Percentiles rank a stretch among this genome's conserved stretches.
Evolutionary conservation across 2,888 invertebrate genomes (phyloP).

Genomic region (Synanthedon vespiformis): DNA sequence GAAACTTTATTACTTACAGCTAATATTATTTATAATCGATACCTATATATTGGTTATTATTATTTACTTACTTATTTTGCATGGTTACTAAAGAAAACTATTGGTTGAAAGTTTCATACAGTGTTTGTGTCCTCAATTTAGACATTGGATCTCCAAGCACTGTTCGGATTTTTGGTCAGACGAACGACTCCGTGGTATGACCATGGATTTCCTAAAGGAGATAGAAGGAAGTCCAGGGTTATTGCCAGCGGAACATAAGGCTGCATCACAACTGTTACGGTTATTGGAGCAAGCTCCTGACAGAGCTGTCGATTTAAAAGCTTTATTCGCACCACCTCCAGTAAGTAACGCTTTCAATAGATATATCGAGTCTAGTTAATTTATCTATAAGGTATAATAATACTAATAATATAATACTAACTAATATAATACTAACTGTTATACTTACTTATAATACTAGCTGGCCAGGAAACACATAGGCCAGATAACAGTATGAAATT

Average conservation of each 20-base stretch:
- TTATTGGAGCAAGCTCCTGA: slow-evolving; percentile 82
- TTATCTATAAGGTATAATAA: too few relatives aligned
- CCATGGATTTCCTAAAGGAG: slow-evolving; percentile 89
- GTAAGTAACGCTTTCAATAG: slow-evolving; percentile 54
- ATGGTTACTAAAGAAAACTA: not conserved
- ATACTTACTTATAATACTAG: too few relatives aligned
- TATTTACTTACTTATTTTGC: not conserved
- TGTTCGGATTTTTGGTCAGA: slow-evolving; percentile 89
- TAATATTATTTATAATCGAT: too few relatives aligned
- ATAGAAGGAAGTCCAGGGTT: slow-evolving; percentile 86
- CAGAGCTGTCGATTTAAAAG: slow-evolving; percentile 76
- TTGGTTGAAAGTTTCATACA: too few relatives aligned
- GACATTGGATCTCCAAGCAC: slow-evolving; percentile 94
- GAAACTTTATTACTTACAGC: too few relatives aligned
- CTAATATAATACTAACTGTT: too few relatives aligned
- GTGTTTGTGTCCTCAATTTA: slow-evolving; percentile 13
- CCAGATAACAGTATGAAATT: too few relatives aligned
- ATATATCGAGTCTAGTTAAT: too few relatives aligned
- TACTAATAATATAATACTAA: too few relatives aligned
- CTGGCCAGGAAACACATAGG: too few relatives aligned
- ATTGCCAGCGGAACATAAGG: slow-evolving; percentile 89
- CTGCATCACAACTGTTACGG: slow-evolving; percentile 84
- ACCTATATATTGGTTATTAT: not conserved
- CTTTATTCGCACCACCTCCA: slow-evolving; percentile 75
- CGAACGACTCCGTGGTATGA: slow-evolving; percentile 77